Evolutionary conservation across 2,797 vertebrate species (phyloP).

Genomic region (Molossus alvarezi): DNA sequence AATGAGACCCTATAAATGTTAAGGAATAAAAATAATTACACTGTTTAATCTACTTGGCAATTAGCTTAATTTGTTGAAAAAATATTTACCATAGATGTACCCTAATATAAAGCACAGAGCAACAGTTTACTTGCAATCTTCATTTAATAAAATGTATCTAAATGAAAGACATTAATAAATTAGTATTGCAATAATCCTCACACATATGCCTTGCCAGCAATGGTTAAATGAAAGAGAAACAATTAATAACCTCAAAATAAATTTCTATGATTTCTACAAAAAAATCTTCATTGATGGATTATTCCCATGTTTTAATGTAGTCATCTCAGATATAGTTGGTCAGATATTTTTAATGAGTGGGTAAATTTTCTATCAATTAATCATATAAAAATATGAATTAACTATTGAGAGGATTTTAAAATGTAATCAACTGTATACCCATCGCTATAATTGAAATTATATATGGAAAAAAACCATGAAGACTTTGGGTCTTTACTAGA

Average conservation of each 20-base stretch:
- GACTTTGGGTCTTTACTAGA: not conserved
- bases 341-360: not conserved
- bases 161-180: conserved; percentile 61
- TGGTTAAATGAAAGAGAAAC: not conserved
- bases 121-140: conserved; percentile 35
- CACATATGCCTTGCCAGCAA: not conserved
- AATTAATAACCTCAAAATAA: not conserved
- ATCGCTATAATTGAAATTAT: not conserved
- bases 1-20: not conserved
- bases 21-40: conserved; percentile 64
- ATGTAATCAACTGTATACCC: not conserved
- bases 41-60: conserved; percentile 45
- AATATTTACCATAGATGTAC: conserved; percentile 12
- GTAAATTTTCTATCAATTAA: not conserved
- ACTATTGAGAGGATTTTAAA: not conserved
- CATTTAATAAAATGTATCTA: conserved; percentile 36
- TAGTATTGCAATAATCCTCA: conserved; percentile 44
- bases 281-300: not conserved
- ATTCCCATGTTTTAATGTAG: not conserved
- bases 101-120: conserved; percentile 50
- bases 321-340: not conserved
- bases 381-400: not conserved
- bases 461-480: not conserved
- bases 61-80: conserved; percentile 53
- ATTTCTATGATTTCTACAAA: not conserved